Percentiles rank a stretch among this genome's conserved stretches.
phyloP scores from a whole-genome alignment of 2,797 vertebrate species.

The Micrastur ruficollis region DNA sequence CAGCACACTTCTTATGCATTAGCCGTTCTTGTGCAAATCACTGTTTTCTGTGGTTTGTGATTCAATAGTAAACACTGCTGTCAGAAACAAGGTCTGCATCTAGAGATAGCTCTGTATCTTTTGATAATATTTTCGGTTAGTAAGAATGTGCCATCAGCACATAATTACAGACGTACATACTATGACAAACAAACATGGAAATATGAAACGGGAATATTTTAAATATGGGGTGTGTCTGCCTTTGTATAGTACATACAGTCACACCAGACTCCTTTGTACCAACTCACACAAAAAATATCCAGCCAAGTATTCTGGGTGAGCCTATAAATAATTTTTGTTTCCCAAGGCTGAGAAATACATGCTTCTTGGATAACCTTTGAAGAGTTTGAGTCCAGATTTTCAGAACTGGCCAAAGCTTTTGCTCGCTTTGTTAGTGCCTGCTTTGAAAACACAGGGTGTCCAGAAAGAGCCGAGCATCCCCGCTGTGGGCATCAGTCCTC shows the following conservation, averaged over 20 bases:
- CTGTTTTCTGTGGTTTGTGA: constrained; percentile 37
- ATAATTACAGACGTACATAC: background rate
- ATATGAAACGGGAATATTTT: constrained; percentile 7
- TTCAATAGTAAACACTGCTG: constrained; percentile 1
- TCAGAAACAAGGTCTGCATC: constrained; percentile 27
- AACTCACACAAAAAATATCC: constrained; percentile 18
- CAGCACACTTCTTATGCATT: constrained; percentile 18
- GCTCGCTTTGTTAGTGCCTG: background rate
- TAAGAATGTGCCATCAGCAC: background rate
- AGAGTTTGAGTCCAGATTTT: background rate
- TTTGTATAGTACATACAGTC: background rate
- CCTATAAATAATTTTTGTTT: background rate
- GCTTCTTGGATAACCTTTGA: background rate
- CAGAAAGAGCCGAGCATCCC: background rate
- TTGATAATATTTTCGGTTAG: constrained; percentile 15
- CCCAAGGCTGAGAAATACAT: background rate
- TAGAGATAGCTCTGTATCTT: constrained; percentile 10
- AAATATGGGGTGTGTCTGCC: constrained; percentile 13
- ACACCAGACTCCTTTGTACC: background rate
- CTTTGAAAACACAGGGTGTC: background rate
- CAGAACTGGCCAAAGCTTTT: background rate
- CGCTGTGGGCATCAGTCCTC: background rate
- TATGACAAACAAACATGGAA: constrained; percentile 17
- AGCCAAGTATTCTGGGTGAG: background rate
- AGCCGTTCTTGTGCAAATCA: constrained; percentile 48